These are phyloP conservation scores for Hipparchia sbordonii DNA, from an alignment of 2,888 invertebrate genomes.

Conservation along the genomic window DNA sequence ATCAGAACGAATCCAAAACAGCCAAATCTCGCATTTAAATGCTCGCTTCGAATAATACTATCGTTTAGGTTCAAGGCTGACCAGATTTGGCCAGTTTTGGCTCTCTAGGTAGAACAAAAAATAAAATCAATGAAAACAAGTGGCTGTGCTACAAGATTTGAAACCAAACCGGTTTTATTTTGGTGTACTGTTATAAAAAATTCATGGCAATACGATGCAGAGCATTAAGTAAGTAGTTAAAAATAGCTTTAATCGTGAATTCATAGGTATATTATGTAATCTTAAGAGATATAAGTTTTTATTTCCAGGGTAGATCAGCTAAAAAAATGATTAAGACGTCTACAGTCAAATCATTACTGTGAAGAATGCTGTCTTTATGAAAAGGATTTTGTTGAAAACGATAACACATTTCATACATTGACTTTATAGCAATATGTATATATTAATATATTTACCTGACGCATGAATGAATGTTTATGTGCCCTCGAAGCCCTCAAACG, in stretches of 20 bases:
- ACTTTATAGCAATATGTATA: too few relatives aligned
- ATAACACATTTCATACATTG: not conserved
- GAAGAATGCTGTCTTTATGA: too few relatives aligned
- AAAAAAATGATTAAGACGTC: not conserved
- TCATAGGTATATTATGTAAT: not conserved
- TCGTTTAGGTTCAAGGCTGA: conserved; percentile 71
- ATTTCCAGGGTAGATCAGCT: not conserved
- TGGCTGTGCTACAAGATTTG: conserved; percentile 31
- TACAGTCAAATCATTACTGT: not conserved
- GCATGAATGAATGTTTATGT: too few relatives aligned
- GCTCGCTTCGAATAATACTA: conserved; percentile 50
- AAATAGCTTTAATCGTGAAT: not conserved
- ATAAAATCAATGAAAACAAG: conserved; percentile 40
- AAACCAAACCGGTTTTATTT: conserved; percentile 34
- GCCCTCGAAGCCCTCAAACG: too few relatives aligned
- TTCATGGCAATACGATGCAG: conserved; percentile 7
- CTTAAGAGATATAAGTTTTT: not conserved
- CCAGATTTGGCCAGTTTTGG: conserved; percentile 53
- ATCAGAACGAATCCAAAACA: conserved; percentile 65
- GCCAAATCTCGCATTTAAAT: conserved; percentile 57
- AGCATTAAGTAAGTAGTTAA: conserved; percentile 7
- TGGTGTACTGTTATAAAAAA: conserved; percentile 20
- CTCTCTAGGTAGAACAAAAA: conserved; percentile 43
- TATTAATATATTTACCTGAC: too few relatives aligned
- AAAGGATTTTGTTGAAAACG: not conserved